phyloP scores from a whole-genome alignment of 2,113 vertebrate species.

The Cochlearius cochlearius region DNA sequence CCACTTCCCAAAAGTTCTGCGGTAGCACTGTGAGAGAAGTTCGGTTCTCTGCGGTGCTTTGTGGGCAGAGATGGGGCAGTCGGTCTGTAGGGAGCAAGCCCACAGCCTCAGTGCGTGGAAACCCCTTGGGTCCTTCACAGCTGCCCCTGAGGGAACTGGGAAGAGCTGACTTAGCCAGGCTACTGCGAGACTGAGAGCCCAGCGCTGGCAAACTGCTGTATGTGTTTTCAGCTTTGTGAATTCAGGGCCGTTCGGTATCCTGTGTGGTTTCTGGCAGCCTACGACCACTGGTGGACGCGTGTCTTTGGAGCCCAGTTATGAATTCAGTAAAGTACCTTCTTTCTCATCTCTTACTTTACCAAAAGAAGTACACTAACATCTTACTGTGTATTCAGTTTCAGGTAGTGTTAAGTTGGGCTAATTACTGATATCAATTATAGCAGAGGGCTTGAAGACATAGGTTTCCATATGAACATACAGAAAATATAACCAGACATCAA shows the following conservation, averaged over 20 bases:
- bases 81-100: fast-evolving
- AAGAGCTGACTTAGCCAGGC: background rate
- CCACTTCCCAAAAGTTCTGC: background rate
- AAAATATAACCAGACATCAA: background rate
- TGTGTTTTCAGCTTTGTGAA: background rate
- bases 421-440: background rate
- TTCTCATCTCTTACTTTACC: background rate
- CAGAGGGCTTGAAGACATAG: background rate
- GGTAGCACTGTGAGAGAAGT: background rate
- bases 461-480: background rate
- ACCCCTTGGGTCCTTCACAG: background rate
- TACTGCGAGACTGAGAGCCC: background rate
- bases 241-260: background rate
- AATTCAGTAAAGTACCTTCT: background rate
- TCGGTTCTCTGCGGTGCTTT: background rate
- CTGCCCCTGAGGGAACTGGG: background rate
- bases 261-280: background rate
- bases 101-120: background rate
- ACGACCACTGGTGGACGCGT: fast-evolving
- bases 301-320: background rate
- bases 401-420: background rate
- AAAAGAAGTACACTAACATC: background rate
- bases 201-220: background rate
- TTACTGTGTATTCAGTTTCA: background rate
- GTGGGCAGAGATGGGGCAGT: background rate